Evolutionary conservation across 92 coral and sea anemone species (phyloP).

Genomic region (Umimayanthus chanpuru): DNA sequence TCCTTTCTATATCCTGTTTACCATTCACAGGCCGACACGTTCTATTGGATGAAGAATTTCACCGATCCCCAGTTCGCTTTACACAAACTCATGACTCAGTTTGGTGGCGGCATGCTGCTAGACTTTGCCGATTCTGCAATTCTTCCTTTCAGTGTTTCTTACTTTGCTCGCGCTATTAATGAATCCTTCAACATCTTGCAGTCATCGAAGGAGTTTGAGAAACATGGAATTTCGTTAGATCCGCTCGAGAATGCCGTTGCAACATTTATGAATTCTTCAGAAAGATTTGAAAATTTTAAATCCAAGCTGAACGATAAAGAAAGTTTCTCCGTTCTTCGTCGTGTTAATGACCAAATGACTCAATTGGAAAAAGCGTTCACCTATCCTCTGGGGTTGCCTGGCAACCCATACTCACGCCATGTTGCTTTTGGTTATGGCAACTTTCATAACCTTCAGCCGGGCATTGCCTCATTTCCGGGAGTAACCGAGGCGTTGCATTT

Average conservation of each 20-base stretch:
- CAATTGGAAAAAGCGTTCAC: conserved; percentile 87
- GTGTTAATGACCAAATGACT: conserved; percentile 83
- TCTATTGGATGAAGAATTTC: conserved; percentile 80
- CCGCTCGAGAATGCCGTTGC: conserved; percentile 70
- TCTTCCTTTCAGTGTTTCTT: conserved; percentile 70
- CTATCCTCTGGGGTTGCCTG: conserved; percentile 83
- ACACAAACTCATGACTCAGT: conserved; percentile 83
- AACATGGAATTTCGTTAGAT: conserved; percentile 47
- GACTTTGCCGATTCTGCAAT: conserved; percentile 79
- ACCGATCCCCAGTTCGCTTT: conserved; percentile 81
- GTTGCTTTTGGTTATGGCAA: conserved; percentile 82
- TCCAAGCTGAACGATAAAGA: conserved; percentile 34
- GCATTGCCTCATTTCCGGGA: conserved; percentile 84
- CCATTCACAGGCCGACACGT: conserved; percentile 90
- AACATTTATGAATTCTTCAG: conserved; percentile 61
- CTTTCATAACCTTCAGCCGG: conserved; percentile 61
- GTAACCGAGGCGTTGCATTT: conserved; percentile 69
- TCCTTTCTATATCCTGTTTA: conserved; percentile 82
- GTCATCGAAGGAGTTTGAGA: conserved; percentile 53
- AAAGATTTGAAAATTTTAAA: conserved; percentile 55
- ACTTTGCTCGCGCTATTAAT: conserved; percentile 71
- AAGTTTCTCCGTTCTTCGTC: conserved; percentile 63
- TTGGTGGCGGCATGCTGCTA: conserved; percentile 76
- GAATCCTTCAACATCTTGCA: conserved; percentile 59
- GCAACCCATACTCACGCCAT: conserved; percentile 77